Evolutionary conservation across 2,888 invertebrate species (phyloP), one percentile per base, ranked within the genome.

Genomic region (Strigamia crassipes): DNA sequence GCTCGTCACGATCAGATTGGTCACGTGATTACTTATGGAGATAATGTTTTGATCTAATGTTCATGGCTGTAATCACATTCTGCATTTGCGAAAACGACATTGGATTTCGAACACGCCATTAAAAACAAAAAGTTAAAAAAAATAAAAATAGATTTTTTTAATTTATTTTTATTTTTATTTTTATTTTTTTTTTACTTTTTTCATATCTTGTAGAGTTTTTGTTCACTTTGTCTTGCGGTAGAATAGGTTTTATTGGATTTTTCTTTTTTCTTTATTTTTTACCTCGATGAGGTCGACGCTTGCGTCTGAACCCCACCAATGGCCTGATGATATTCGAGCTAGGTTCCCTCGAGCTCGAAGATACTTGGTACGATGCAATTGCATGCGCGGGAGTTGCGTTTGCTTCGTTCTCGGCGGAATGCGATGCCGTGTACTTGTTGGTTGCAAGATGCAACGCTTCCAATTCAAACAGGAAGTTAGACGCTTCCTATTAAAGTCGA

Each of bases 241-340:
- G 73, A 73, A 73, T 73, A 73, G 23, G 31, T 73, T 73, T 73
- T 73, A 73, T 73, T 31, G 73, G 73, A 27, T 73, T 73, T 66
- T 66, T 27, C 15, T 23, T 31, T 31, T 61, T 56, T 56, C 15
- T 56, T 18, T 18, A 6, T 73, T 73, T 6, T 13, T 15, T 27
- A 31, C 73, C 73, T 12, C 73, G 12, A 73, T 73, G 73, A 73
- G 73, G 73, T 73, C 73, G 73, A 31, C 73, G 73, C 31, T 73
- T 27, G 73, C 73, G 27, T 73, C 73, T 73, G 73, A 27, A 73
- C 73, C 31, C 31, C 73, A 73, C 31, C 73, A 73, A 73, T 73
- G 73, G 73, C 73, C 31, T 73, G 73, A 73, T 73, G 73, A 73
- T 73, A 73, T 73, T 73, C 73, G 27, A 73, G 73, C 73, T 73